phyloP scores from a whole-genome alignment of 2,888 invertebrate species.

The Candidula unifasciata region DNA sequence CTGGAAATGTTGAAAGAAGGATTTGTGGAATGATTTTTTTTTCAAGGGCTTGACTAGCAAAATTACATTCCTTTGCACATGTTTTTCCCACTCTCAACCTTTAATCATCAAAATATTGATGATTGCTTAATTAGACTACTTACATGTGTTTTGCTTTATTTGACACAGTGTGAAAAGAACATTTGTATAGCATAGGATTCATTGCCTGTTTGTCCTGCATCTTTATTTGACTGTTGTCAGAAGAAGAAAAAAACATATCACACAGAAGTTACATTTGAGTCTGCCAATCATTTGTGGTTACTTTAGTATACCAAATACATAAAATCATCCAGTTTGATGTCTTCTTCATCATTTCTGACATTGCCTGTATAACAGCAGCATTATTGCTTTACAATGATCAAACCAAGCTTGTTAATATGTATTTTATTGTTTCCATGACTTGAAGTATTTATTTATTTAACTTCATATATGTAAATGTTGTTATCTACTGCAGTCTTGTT shows the following conservation, averaged over 20 bases:
- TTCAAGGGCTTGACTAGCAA: neutral
- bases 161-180: too few species aligned
- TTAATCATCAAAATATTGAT: too few species aligned
- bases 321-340: neutral
- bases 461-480: neutral
- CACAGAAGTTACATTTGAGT: neutral
- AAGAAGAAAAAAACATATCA: neutral
- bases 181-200: neutral
- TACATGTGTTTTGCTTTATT: too few species aligned
- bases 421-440: neutral
- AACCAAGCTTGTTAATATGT: neutral
- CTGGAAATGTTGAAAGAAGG: too few species aligned
- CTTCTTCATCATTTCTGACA: neutral
- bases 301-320: too few species aligned
- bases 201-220: neutral
- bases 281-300: too few species aligned
- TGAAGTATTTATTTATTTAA: constrained; percentile 4
- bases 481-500: neutral
- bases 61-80: neutral
- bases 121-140: too few species aligned
- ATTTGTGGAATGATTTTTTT: neutral
- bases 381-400: constrained; percentile 3
- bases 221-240: neutral
- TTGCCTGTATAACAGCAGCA: neutral
- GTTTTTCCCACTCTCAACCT: too few species aligned